A percentile compares a stretch with the other conserved stretches of the same genome.
Evolutionary conservation across 2,797 vertebrate genomes (phyloP).

Genomic region (Diglossa cyanea): DNA sequence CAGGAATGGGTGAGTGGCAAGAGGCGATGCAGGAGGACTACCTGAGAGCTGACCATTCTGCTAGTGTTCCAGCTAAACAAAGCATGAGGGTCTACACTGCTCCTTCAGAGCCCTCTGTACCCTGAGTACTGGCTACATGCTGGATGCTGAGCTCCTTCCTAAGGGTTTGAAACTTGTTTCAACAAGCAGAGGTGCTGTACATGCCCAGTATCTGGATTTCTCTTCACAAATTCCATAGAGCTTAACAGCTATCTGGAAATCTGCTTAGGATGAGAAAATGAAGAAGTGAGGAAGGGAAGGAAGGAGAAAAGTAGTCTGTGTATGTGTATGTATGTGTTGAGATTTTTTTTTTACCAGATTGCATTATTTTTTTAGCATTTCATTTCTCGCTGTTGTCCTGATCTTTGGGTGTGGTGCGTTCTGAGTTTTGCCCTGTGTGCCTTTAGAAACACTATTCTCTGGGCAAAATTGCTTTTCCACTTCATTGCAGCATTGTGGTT

Average conservation of each 20-base stretch:
- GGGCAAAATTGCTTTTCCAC: conserved; percentile 39
- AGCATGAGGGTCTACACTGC: not conserved
- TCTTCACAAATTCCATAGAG: conserved; percentile 26
- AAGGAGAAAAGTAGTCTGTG: not conserved
- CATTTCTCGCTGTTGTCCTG: not conserved
- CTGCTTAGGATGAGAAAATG: conserved; percentile 9
- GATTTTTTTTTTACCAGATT: not conserved
- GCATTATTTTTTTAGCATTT: conserved; percentile 18
- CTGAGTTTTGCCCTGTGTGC: conserved; percentile 30
- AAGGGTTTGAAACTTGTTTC: not conserved
- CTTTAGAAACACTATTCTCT: conserved; percentile 16
- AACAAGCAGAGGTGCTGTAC: not conserved
- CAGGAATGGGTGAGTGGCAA: not conserved
- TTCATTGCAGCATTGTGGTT: conserved; percentile 27
- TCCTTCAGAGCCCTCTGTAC: not conserved
- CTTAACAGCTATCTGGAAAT: conserved; percentile 52
- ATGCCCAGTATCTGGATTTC: conserved; percentile 18
- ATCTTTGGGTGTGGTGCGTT: conserved; percentile 11
- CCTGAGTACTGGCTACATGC: not conserved
- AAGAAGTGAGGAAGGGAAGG: not conserved
- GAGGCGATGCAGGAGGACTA: not conserved
- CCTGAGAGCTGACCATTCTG: not conserved
- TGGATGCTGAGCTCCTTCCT: not conserved
- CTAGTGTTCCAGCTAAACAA: not conserved
- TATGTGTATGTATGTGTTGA: not conserved